phyloP scores from a whole-genome alignment of 2,113 vertebrate species.

The Microcebus murinus region DNA sequence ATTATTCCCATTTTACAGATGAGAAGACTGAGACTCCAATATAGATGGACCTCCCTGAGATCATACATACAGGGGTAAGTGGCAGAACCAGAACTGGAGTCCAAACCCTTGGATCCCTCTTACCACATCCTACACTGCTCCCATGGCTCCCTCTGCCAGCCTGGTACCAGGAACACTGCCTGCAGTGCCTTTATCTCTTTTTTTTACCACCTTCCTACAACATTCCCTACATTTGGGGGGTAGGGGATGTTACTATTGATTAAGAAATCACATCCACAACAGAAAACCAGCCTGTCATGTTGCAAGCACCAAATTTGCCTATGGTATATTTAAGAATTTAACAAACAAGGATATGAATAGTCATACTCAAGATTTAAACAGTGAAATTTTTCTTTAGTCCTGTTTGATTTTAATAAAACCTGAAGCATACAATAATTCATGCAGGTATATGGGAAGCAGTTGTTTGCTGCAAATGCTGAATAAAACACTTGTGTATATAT shows the following conservation, averaged over 20 bases:
- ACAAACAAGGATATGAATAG: background rate
- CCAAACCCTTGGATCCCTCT: background rate
- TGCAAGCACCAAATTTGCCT: background rate
- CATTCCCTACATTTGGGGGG: background rate
- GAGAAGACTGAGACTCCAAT: background rate
- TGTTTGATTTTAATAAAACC: background rate
- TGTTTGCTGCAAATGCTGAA: constrained; percentile 9
- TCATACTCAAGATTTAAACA: background rate
- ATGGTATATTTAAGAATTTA: background rate
- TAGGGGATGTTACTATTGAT: background rate
- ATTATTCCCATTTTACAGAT: background rate
- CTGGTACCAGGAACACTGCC: background rate
- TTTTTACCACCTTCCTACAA: background rate
- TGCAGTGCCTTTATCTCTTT: background rate
- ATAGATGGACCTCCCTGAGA: background rate
- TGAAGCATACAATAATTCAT: background rate
- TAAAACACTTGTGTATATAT: background rate
- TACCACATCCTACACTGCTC: background rate
- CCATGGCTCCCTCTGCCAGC: background rate
- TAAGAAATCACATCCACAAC: background rate
- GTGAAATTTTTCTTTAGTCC: background rate
- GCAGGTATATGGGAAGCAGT: background rate
- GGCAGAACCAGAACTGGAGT: background rate
- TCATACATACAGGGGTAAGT: background rate
- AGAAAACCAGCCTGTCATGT: background rate